Conservation (phyloP, 2,888 invertebrate species). For the Dendrolimus houi region DNA sequence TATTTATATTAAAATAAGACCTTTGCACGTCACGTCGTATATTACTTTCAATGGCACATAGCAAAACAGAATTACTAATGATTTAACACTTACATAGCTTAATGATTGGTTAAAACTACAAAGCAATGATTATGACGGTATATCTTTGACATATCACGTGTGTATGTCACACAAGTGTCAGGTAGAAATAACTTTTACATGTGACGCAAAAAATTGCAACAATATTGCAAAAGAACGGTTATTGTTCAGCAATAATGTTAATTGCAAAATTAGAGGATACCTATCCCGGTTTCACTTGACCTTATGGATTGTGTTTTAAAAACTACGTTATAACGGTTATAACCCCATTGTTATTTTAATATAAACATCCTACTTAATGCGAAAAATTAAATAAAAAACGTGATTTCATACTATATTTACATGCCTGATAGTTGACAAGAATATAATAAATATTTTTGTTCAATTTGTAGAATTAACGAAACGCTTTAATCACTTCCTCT, state of each 20-base stretch:
- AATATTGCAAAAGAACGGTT: slow-evolving; percentile 15
- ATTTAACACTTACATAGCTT: neutral
- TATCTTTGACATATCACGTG: slow-evolving; percentile 22
- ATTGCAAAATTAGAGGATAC: neutral
- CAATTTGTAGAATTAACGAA: too few relatives aligned
- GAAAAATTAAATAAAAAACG: too few relatives aligned
- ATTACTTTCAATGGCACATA: neutral
- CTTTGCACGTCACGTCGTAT: neutral
- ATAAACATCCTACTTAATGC: too few relatives aligned
- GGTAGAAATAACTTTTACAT: slow-evolving; percentile 11
- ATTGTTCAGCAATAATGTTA: neutral
- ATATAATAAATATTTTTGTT: too few relatives aligned
- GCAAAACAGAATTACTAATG: neutral
- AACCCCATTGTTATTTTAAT: too few relatives aligned
- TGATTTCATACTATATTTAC: too few relatives aligned
- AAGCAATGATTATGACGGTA: slow-evolving; percentile 5
- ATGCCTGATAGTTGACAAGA: too few relatives aligned
- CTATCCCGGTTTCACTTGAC: neutral
- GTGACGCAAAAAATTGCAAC: slow-evolving; percentile 21
- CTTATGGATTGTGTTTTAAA: neutral
- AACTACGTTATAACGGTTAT: too few relatives aligned
- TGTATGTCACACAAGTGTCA: slow-evolving; percentile 11
- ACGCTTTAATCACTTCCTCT: too few relatives aligned
- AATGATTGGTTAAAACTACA: neutral
- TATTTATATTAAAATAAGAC: neutral